Evolutionary conservation across 2,888 invertebrate genomes (phyloP).

Genomic region (Phalera bucephala): DNA sequence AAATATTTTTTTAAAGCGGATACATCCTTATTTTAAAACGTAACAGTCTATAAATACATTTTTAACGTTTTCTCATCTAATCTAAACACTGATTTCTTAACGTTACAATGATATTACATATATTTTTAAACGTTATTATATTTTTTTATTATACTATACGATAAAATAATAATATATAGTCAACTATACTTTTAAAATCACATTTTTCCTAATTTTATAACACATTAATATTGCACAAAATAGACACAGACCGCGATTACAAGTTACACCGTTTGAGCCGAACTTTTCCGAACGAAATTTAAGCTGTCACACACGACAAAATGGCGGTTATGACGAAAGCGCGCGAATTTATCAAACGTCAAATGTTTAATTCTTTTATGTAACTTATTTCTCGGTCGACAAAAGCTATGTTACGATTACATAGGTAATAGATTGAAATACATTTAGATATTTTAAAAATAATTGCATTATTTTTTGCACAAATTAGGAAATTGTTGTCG

Average conservation of each 20-base stretch:
- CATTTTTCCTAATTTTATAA: slow-evolving; percentile 77
- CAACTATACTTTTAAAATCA: slow-evolving; percentile 80
- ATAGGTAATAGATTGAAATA: slow-evolving; percentile 21
- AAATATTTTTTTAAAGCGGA: slow-evolving; percentile 25
- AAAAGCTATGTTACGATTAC: slow-evolving; percentile 20
- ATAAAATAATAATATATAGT: slow-evolving; percentile 75
- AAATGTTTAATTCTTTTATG: too few relatives aligned
- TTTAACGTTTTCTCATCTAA: slow-evolving; percentile 50
- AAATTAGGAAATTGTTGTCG: too few relatives aligned
- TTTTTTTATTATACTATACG: slow-evolving; percentile 58
- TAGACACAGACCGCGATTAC: slow-evolving; percentile 62
- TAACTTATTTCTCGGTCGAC: too few relatives aligned
- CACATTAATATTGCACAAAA: slow-evolving; percentile 73
- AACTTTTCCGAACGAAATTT: slow-evolving; percentile 29
- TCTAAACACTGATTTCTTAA: slow-evolving; percentile 76
- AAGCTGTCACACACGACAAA: slow-evolving; percentile 36
- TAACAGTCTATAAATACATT: slow-evolving; percentile 64
- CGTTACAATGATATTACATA: slow-evolving; percentile 69
- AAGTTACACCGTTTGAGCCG: slow-evolving; percentile 42
- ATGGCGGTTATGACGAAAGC: slow-evolving; percentile 38
- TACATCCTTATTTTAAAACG: slow-evolving; percentile 36
- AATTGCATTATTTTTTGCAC: slow-evolving; percentile 11
- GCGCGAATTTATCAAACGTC: slow-evolving; percentile 28
- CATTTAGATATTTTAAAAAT: slow-evolving; percentile 31
- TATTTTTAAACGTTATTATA: slow-evolving; percentile 61